These are phyloP conservation scores for Netelia fuscicornis DNA, from an alignment of 2,888 invertebrate species.

Conservation along the genomic window DNA sequence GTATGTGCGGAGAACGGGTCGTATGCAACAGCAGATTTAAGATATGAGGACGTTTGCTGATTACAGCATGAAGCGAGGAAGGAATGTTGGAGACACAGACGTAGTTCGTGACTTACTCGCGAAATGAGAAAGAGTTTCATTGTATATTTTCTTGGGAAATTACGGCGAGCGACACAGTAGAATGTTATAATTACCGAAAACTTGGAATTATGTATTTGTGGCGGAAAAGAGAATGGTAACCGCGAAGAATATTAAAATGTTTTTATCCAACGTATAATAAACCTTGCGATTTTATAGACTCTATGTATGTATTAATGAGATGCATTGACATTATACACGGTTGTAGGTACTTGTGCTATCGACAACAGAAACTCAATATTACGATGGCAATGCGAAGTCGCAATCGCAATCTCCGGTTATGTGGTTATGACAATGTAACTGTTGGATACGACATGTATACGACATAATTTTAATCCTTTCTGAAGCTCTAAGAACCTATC, in stretches of 20 bases:
- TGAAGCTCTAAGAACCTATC: too few relatives aligned
- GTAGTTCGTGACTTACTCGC: slow-evolving; percentile 41
- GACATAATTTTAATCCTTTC: too few relatives aligned
- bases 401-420: slow-evolving; percentile 32
- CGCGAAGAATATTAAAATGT: too few relatives aligned
- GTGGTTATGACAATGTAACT: slow-evolving; percentile 33
- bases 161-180: not conserved
- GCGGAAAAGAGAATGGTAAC: not conserved
- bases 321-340: not conserved
- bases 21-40: not conserved
- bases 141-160: not conserved
- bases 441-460: slow-evolving; percentile 10
- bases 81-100: slow-evolving; percentile 2
- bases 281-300: not conserved
- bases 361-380: not conserved
- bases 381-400: slow-evolving; percentile 12
- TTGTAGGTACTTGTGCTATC: not conserved
- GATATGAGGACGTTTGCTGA: slow-evolving; percentile 13
- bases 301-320: not conserved
- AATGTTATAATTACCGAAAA: not conserved
- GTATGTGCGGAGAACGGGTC: not conserved
- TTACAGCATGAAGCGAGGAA: slow-evolving; percentile 29
- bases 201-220: not conserved
- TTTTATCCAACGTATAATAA: not conserved
- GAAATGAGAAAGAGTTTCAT: slow-evolving; percentile 18